phyloP scores from a whole-genome alignment of 2,888 invertebrate genomes.

The Protophormia terraenovae region DNA sequence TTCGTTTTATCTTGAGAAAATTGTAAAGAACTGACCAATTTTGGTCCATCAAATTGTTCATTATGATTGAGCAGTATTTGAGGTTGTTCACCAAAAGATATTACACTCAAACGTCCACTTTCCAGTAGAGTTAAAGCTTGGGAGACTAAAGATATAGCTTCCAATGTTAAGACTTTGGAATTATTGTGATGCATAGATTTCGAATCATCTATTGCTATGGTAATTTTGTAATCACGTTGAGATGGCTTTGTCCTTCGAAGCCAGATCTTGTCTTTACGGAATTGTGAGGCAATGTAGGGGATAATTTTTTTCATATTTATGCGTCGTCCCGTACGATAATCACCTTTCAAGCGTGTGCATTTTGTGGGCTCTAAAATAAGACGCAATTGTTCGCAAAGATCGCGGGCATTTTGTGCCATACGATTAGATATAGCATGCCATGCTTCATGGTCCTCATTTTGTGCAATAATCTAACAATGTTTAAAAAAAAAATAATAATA shows the following conservation, averaged over 20 bases:
- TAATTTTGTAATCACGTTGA: conserved; percentile 97
- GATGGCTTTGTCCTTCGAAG: conserved; percentile 96
- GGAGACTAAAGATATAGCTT: conserved; percentile 95
- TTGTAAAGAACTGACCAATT: conserved; percentile 89
- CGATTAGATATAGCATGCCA: conserved; percentile 80
- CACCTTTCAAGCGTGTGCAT: conserved; percentile 94
- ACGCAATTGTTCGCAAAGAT: conserved; percentile 95
- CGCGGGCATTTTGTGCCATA: conserved; percentile 86
- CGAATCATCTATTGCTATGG: conserved; percentile 98
- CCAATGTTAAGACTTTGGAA: conserved; percentile 95
- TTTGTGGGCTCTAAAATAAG: conserved; percentile 97
- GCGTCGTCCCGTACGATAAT: conserved; percentile 97
- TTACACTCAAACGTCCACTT: conserved; percentile 94
- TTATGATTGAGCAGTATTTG: conserved; percentile 95
- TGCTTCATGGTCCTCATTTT: conserved; percentile 77
- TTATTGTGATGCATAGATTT: conserved; percentile 93
- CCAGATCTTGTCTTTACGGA: conserved; percentile 99
- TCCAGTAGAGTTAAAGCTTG: conserved; percentile 95
- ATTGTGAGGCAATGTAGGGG: conserved; percentile 99
- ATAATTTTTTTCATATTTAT: conserved; percentile 99
- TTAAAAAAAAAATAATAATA: neutral
- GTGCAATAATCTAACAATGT: conserved; percentile 71
- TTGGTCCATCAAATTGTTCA: conserved; percentile 90
- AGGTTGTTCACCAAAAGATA: conserved; percentile 94
- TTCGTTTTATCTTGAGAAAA: conserved; percentile 95